Evolutionary conservation across 2,888 invertebrate genomes (phyloP), one percentile per base, ranked within the genome.

Genomic region (Tholera decimalis): DNA sequence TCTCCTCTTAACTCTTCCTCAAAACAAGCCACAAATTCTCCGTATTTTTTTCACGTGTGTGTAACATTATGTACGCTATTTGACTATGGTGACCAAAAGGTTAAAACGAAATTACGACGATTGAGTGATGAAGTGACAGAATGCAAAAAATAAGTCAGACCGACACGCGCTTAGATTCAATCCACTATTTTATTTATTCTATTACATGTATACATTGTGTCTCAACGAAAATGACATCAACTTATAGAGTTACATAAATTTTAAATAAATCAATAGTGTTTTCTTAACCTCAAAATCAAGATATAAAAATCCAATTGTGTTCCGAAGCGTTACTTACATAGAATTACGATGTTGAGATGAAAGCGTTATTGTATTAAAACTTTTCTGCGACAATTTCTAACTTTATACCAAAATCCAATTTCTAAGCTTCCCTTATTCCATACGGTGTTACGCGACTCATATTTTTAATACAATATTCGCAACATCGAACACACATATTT

Each of bases 331-430:
- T 58, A 54, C 60, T 75, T 70, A 64, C 39, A 44, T 24, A 53
- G 49, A 56, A 51, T 73, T 57, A 72, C 43, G 35, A 44, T 68
- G 62, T 57, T 18, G 20, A 62, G 71, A 44, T 65, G 46, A 70
- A 74, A 64, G 59, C 60, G 56, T 74, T 71, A 74, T 74, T 72
- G 66, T 66, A 76, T 75, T 73, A 77, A 76, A 76, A 76, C 76
- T 76, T 76, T 69, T 62, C 60, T 59, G 26, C 55, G 18, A 47
- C 47, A 57, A 69, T 57, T 60, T 70, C 62, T 49, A 73, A 77
- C 64, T 77, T 77, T 62, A 39, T 47, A 64, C 64, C 53, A 46
- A 64, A 77, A 77, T 73, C 69, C 62, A 77, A 73, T 77, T 77
- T 77, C 66, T 76, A 72, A 76, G 76, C 72, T 58, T 60, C 33